Percentiles rank a stretch among this genome's conserved stretches.
Conservation (phyloP, 2,113 vertebrate species). For the Dasyprocta punctata region DNA sequence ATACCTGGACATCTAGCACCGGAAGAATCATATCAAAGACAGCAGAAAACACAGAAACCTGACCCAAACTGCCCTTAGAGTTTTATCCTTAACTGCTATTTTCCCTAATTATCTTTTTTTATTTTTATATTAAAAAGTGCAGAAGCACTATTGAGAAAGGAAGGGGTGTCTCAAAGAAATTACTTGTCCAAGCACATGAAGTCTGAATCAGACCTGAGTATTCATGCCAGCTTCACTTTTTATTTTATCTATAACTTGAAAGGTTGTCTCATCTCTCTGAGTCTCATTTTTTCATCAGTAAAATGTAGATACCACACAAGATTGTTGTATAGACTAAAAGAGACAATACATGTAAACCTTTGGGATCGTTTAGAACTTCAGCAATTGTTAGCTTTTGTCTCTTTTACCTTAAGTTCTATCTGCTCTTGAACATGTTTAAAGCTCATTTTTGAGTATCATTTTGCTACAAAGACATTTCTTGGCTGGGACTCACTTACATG, state of each 20-base stretch:
- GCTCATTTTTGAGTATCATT: not conserved
- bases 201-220: not conserved
- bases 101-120: not conserved
- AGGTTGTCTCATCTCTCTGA: slow-evolving; percentile 21
- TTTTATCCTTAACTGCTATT: slow-evolving; percentile 1
- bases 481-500: slow-evolving; percentile 22
- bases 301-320: not conserved
- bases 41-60: not conserved
- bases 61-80: not conserved
- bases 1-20: not conserved
- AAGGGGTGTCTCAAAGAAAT: not conserved
- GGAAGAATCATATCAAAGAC: not conserved
- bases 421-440: not conserved
- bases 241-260: slow-evolving; percentile 24
- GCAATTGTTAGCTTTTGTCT: slow-evolving; percentile 28
- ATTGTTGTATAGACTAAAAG: not conserved
- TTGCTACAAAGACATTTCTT: not conserved
- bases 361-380: not conserved
- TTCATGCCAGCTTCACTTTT: not conserved
- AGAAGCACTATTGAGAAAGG: not conserved
- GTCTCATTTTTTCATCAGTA: slow-evolving; percentile 12
- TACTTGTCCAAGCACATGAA: not conserved
- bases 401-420: slow-evolving; percentile 23
- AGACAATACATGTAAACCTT: not conserved
- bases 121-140: slow-evolving; percentile 47